phyloP scores from a whole-genome alignment of 2,797 vertebrate species.

The Sphenopsis melanotis region DNA sequence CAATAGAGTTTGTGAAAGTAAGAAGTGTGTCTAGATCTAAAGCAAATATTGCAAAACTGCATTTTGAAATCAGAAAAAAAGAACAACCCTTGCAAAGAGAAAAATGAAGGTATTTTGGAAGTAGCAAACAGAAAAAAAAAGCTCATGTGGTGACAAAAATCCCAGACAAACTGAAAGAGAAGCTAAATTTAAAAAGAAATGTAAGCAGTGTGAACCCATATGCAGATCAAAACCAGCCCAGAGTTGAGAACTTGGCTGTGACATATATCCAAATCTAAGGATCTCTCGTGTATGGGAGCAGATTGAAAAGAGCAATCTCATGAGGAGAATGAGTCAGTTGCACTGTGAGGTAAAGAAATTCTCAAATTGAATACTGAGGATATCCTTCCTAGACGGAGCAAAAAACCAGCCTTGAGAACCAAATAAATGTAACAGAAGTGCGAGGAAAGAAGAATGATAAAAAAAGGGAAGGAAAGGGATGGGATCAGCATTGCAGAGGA shows the following conservation, averaged over 20 bases:
- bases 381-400: not conserved
- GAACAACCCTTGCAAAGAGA: not conserved
- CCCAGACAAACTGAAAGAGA: not conserved
- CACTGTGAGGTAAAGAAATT: not conserved
- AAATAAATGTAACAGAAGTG: not conserved
- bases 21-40: not conserved
- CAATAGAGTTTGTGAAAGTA: not conserved
- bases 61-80: not conserved
- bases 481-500: not conserved
- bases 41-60: not conserved
- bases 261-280: not conserved
- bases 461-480: not conserved
- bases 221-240: not conserved
- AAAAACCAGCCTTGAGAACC: not conserved
- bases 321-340: not conserved
- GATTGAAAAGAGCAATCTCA: not conserved
- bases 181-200: not conserved
- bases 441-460: not conserved
- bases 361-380: not conserved
- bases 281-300: not conserved
- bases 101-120: not conserved
- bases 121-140: not conserved
- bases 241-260: not conserved
- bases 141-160: not conserved
- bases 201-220: not conserved